These are phyloP conservation scores for Speoplatyrhinus poulsoni DNA, from an alignment of 2,113 vertebrate genomes.

Conservation along the genomic window DNA sequence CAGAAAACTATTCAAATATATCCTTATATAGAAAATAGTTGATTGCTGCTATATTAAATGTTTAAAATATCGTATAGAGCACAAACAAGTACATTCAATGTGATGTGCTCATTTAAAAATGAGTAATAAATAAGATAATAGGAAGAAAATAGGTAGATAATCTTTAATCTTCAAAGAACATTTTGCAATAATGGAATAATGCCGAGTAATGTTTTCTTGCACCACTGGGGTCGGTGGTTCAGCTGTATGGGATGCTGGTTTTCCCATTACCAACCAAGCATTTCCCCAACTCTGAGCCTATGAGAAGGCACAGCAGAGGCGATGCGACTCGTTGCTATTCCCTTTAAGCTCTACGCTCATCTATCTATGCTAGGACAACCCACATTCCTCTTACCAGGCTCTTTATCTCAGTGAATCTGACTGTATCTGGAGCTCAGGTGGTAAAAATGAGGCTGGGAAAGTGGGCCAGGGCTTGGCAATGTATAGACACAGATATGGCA, in stretches of 20 bases:
- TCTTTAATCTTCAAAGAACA: no score
- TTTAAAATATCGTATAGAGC: no score
- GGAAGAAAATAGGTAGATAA: no score
- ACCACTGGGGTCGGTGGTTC: constrained; percentile 1
- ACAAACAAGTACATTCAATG: no score
- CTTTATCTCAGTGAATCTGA: constrained; percentile 58
- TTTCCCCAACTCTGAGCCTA: constrained; percentile 44
- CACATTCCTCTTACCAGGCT: constrained; percentile 63
- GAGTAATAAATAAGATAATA: no score
- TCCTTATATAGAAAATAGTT: no score
- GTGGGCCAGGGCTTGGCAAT: constrained; percentile 68
- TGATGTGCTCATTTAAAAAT: no score
- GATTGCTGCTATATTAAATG: no score
- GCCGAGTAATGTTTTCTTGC: no score
- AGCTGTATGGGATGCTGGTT: constrained; percentile 34
- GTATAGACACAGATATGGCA: constrained; percentile 40
- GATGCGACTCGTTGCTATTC: constrained; percentile 61
- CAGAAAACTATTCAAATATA: no score
- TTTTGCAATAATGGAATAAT: no score
- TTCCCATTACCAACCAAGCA: constrained; percentile 48
- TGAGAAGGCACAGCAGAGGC: constrained; percentile 34
- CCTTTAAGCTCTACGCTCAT: constrained; percentile 61
- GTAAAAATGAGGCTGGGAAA: constrained; percentile 70
- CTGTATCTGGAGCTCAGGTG: constrained; percentile 74
- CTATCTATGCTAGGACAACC: constrained; percentile 68